Base-by-base conservation (phyloP, 2,888 invertebrate species). In the Coenonympha arcania region DNA sequence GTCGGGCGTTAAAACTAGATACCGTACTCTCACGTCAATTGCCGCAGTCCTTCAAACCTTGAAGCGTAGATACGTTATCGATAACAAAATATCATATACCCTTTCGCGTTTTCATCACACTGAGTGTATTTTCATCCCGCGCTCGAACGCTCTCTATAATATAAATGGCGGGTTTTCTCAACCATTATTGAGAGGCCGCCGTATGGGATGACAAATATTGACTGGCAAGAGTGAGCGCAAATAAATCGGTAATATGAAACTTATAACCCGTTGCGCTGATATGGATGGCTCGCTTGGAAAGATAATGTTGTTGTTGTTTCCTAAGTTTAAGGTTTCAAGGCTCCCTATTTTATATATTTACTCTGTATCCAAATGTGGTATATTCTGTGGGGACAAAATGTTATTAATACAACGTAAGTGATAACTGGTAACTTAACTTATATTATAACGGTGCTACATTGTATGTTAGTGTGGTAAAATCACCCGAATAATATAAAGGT, bases 201-300 rank as follows among this genome's bases (percentile, higher is more conserved):
- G 54, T 53, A 54, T 49, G 47, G 52, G 50, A 56, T 46, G 57
- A 54, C 54, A 58, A 60, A 61, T 60, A 60, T 60, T 60, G 55
- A 56, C 60, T 48, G 33, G 52, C 50, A 57, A 54, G 55, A 58
- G 57, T 55, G 52, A 40, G 26, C 41, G 51, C 36, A 56, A 58
- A 58, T 55, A 55, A 41, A 55, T 51, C 41, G 40, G 55, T 56
- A 50, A 55, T 50, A 53, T 52, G 55, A 77, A 53, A 50, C 47
- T 44, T 40, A 50, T 43, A 53, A 18, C 26, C 22, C 19, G 24
- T 30, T 42, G 44, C 20, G 16, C 22, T 33, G n/a, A n/a, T n/a
- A n/a, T n/a, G 8, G 13, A 24, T 24, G 39, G 24, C 15, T 39
- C 9, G 9, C 15, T 24, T 2, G 39, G 39, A 15, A 15, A 22